phyloP scores from a whole-genome alignment of 2,888 invertebrate genomes.

The Polietes domitor region DNA sequence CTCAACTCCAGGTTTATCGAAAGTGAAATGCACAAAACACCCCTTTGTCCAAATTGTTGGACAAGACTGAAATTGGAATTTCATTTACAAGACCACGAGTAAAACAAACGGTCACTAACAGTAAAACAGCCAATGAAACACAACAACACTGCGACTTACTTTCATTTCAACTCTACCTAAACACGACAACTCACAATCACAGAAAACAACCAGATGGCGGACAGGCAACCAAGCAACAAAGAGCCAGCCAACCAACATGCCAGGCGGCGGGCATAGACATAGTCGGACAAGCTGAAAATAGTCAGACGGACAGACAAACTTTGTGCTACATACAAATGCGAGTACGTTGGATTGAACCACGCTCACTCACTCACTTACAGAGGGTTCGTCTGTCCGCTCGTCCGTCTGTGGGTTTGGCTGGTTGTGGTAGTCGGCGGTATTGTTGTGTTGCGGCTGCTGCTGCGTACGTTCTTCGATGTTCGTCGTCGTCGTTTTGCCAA shows the following conservation, averaged over 20 bases:
- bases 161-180: constrained; percentile 44
- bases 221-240: neutral
- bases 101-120: constrained; percentile 44
- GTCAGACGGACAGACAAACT: neutral
- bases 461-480: constrained; percentile 5
- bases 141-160: constrained; percentile 40
- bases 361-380: neutral
- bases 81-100: neutral
- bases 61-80: neutral
- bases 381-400: neutral
- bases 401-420: neutral
- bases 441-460: constrained; percentile 15
- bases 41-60: neutral
- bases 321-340: constrained; percentile 1
- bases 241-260: constrained; percentile 15
- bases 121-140: constrained; percentile 37
- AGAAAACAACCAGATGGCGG: neutral
- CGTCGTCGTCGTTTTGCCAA: constrained; percentile 20
- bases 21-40: too few relatives aligned
- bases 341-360: constrained; percentile 23
- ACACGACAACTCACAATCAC: neutral
- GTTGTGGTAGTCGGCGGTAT: constrained; percentile 4
- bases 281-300: neutral
- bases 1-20: too few relatives aligned
- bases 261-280: neutral